Percentiles rank a stretch among this genome's conserved stretches.
Evolutionary conservation across 2,888 invertebrate genomes (phyloP).

Genomic region (Chesias legatella): DNA sequence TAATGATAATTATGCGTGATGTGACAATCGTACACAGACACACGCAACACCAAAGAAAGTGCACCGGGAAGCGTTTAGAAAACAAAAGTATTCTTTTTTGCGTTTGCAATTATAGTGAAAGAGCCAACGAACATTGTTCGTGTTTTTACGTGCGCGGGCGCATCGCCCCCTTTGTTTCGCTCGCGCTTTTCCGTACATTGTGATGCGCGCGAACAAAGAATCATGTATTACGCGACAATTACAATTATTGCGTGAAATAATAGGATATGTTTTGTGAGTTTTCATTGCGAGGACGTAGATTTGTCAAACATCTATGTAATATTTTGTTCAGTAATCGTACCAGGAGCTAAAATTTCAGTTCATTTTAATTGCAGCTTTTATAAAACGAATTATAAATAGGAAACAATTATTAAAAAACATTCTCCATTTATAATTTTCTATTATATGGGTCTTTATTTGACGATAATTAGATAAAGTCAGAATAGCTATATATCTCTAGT

Average conservation of each 20-base stretch:
- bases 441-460: no score
- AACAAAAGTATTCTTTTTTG: slow-evolving; percentile 66
- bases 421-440: no score
- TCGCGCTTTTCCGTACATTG: slow-evolving; percentile 65
- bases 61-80: slow-evolving; percentile 64
- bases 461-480: no score
- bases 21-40: slow-evolving; percentile 14
- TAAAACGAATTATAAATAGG: no score
- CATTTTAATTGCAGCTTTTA: no score
- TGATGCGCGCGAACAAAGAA: slow-evolving; percentile 37
- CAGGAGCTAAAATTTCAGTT: no score
- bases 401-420: no score
- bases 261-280: slow-evolving; percentile 25
- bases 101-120: slow-evolving; percentile 68
- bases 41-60: slow-evolving; percentile 44
- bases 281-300: background rate
- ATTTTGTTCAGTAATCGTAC: no score
- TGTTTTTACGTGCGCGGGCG: slow-evolving; percentile 48
- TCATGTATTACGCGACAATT: slow-evolving; percentile 21
- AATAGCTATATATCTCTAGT: no score
- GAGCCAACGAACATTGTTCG: slow-evolving; percentile 54
- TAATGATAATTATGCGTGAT: slow-evolving; percentile 6
- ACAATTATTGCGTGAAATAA: slow-evolving; percentile 23
- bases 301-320: no score
- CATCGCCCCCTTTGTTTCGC: slow-evolving; percentile 37